These are phyloP conservation scores for Mylabris phalerata DNA, from an alignment of 1,140 invertebrate species.

Conservation along the genomic window DNA sequence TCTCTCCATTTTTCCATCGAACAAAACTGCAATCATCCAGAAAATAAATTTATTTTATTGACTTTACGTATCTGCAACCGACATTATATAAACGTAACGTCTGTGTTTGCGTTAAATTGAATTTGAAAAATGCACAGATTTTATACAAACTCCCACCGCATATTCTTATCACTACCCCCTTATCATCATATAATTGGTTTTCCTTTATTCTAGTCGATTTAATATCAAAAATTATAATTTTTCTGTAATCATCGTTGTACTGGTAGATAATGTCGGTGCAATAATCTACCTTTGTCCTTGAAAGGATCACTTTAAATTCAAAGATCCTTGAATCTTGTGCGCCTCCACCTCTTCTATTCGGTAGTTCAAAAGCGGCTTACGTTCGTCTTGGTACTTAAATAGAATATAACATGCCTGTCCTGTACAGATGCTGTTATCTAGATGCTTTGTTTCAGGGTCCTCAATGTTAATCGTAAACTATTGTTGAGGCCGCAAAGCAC, in stretches of 20 bases:
- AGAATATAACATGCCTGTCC: slow-evolving; percentile 22
- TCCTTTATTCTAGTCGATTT: neutral
- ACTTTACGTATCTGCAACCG: too few species aligned
- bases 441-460: slow-evolving; percentile 23
- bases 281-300: slow-evolving; percentile 10
- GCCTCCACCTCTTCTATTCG: neutral
- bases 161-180: neutral
- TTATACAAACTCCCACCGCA: neutral
- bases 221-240: neutral
- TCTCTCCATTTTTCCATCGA: too few species aligned
- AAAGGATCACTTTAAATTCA: slow-evolving; percentile 9
- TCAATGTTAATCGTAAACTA: slow-evolving; percentile 24
- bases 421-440: slow-evolving; percentile 20
- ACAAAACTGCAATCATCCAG: too few species aligned
- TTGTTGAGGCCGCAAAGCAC: slow-evolving; percentile 38
- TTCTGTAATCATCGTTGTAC: neutral
- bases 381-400: slow-evolving; percentile 21
- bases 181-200: neutral
- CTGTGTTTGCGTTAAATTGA: too few species aligned
- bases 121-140: too few species aligned
- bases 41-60: too few species aligned
- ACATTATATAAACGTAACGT: too few species aligned
- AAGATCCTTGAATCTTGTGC: slow-evolving; percentile 1
- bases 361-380: slow-evolving; percentile 18
- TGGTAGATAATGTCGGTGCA: too few species aligned